Evolutionary conservation across 23 tunicate species (phyloP).

Genomic region (Diplosoma virens): DNA sequence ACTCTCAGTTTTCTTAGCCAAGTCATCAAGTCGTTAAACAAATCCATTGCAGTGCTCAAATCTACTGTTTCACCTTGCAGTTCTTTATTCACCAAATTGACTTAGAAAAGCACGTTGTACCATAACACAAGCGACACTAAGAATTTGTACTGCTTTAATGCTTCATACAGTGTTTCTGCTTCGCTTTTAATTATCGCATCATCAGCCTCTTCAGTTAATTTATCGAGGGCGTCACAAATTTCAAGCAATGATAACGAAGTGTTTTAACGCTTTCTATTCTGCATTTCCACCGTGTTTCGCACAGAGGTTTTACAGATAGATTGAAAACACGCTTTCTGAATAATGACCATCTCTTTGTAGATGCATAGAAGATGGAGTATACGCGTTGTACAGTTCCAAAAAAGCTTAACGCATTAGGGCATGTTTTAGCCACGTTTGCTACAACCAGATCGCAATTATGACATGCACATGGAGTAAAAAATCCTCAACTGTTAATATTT

Average conservation of each 20-base stretch:
- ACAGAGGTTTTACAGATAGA: not conserved
- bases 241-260: no score
- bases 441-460: not conserved
- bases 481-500: not conserved
- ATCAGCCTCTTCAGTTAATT: not conserved
- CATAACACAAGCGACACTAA: not conserved
- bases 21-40: not conserved
- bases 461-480: no score
- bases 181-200: not conserved
- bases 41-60: not conserved
- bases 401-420: not conserved
- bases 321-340: not conserved
- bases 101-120: no score
- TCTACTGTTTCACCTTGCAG: no score
- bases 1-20: not conserved
- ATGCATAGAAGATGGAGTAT: no score
- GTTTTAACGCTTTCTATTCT: not conserved
- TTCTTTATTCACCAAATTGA: no score
- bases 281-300: not conserved
- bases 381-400: not conserved
- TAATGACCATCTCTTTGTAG: not conserved
- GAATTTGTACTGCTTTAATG: not conserved
- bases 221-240: no score
- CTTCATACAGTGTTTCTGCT: not conserved
- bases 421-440: not conserved